Evolutionary conservation across 1,140 invertebrate species (phyloP).

Genomic region (Pseudomyrmex flavicornis): DNA sequence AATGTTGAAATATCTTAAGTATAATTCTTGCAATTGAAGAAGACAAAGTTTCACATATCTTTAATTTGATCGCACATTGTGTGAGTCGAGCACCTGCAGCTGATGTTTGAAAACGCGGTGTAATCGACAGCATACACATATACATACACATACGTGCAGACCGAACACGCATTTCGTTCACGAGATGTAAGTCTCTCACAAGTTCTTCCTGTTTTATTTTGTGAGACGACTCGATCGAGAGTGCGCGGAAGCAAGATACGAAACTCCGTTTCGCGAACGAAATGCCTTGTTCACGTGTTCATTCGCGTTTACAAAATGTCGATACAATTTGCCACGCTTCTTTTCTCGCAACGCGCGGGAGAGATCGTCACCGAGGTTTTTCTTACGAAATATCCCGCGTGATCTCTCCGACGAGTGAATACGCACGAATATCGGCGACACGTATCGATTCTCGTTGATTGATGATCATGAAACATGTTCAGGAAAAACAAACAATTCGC

Average conservation of each 20-base stretch:
- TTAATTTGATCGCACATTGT: constrained; percentile 1
- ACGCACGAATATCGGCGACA: neutral
- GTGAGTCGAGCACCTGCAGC: neutral
- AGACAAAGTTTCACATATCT: neutral
- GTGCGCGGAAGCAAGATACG: constrained; percentile 43
- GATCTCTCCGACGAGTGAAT: no score
- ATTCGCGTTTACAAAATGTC: no score
- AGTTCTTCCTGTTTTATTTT: neutral
- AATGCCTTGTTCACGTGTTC: no score
- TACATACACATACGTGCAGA: neutral
- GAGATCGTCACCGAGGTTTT: no score
- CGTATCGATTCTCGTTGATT: neutral
- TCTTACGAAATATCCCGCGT: neutral
- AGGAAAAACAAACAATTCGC: neutral
- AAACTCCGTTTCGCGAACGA: neutral
- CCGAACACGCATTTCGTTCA: neutral
- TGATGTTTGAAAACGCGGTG: constrained; percentile 37
- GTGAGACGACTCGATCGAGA: neutral
- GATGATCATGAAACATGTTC: neutral
- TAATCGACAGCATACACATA: neutral
- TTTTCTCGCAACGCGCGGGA: no score
- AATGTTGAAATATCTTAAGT: neutral
- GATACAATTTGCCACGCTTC: no score
- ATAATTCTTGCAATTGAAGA: neutral
- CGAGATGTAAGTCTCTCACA: neutral